Evolutionary conservation across 2,797 vertebrate genomes (phyloP).

Genomic region (Uromys caudimaculatus): DNA sequence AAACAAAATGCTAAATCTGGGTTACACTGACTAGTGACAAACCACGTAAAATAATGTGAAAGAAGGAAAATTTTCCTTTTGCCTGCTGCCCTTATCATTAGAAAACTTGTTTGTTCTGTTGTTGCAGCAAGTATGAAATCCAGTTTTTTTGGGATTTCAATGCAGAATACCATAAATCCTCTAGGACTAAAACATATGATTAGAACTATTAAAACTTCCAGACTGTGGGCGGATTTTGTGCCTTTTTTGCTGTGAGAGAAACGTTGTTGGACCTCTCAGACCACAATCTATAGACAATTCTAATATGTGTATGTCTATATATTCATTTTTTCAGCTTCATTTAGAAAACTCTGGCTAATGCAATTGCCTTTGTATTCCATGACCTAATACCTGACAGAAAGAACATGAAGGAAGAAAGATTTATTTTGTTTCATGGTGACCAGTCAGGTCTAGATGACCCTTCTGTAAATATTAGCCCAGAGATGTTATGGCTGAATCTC

Average conservation of each 20-base stretch:
- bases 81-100: background rate
- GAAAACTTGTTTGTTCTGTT: background rate
- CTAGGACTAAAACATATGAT: background rate
- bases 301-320: background rate
- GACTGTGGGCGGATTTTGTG: background rate
- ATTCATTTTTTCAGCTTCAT: background rate
- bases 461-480: background rate
- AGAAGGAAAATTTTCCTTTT: background rate
- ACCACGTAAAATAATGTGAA: background rate
- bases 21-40: no score
- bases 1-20: background rate
- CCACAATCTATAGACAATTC: background rate
- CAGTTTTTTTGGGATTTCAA: background rate
- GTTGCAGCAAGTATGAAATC: background rate
- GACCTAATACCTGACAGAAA: background rate
- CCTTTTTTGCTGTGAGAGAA: background rate
- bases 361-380: background rate
- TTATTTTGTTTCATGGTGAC: background rate
- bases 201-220: background rate
- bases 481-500: background rate
- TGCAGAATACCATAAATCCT: background rate
- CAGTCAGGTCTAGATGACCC: background rate
- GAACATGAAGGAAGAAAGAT: background rate
- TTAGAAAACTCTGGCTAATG: background rate
- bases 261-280: background rate